Evolutionary conservation across 2,888 invertebrate species (phyloP).

Genomic region (Ormyrus thymus): DNA sequence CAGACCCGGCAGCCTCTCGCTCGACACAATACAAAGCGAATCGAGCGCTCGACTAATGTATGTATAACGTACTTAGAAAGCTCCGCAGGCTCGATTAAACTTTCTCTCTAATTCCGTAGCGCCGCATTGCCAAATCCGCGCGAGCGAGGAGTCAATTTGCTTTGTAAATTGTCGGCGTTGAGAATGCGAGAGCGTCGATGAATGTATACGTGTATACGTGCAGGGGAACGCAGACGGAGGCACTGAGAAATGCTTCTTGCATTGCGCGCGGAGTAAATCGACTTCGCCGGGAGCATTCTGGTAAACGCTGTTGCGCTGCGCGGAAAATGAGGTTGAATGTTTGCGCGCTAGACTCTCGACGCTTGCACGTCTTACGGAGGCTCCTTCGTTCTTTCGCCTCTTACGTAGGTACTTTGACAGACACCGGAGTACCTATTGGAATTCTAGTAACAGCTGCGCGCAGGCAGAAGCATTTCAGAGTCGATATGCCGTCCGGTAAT

Average conservation of each 20-base stretch:
- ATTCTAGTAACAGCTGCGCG: no score
- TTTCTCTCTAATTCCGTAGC: conserved; percentile 25
- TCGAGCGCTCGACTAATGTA: conserved; percentile 5
- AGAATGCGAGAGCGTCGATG: not conserved
- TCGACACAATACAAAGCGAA: not conserved
- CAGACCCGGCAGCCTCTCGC: no score
- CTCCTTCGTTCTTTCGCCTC: no score
- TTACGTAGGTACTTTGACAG: no score
- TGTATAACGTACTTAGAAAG: no score
- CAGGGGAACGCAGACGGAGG: not conserved
- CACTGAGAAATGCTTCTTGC: not conserved
- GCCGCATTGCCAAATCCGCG: conserved; percentile 10
- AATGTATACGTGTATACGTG: not conserved
- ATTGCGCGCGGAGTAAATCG: not conserved
- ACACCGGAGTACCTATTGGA: no score
- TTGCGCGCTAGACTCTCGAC: no score
- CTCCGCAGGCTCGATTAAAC: conserved; percentile 11
- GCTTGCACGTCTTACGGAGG: no score
- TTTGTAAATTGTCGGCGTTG: conserved; percentile 34
- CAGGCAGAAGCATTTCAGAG: no score
- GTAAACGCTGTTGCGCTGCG: no score
- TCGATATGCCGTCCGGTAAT: no score
- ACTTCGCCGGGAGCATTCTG: not conserved
- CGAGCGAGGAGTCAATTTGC: conserved; percentile 12
- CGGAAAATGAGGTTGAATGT: not conserved